phyloP scores from a whole-genome alignment of 2,888 invertebrate species.

The Chrysotoxum bicinctum region DNA sequence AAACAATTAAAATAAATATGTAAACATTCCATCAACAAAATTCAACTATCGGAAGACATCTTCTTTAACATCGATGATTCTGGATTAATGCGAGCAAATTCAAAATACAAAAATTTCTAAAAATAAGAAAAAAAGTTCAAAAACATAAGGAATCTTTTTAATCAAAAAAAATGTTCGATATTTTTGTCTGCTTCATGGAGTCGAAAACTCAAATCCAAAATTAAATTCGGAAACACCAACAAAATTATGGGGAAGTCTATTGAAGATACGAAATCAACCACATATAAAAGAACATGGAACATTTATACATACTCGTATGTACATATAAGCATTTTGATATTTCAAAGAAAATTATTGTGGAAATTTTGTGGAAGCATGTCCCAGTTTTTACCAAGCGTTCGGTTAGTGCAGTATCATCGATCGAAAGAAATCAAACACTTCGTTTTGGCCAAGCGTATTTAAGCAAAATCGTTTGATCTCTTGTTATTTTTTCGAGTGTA shows the following conservation, averaged over 20 bases:
- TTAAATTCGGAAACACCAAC: constrained; percentile 38
- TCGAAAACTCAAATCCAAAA: constrained; percentile 61
- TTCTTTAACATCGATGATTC: neutral
- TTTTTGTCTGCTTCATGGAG: constrained; percentile 35
- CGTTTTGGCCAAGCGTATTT: neutral
- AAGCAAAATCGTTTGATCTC: constrained; percentile 9
- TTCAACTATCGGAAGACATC: neutral
- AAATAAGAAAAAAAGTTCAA: neutral
- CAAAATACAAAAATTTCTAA: neutral
- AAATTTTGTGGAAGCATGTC: constrained; percentile 76
- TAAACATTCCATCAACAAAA: neutral
- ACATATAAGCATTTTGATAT: constrained; percentile 16
- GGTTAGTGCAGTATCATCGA: constrained; percentile 78
- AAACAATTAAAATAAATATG: neutral
- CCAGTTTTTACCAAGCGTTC: constrained; percentile 80
- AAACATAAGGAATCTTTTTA: neutral
- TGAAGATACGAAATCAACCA: constrained; percentile 18
- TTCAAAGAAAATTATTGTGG: constrained; percentile 74
- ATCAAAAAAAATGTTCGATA: neutral
- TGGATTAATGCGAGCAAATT: neutral
- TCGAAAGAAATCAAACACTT: constrained; percentile 41
- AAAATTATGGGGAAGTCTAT: neutral
- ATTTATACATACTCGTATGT: neutral
- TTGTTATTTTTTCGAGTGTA: constrained; percentile 5
- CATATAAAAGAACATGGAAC: constrained; percentile 19